phyloP scores from a whole-genome alignment of 2,113 vertebrate species.

The Misgurnus anguillicaudatus region DNA sequence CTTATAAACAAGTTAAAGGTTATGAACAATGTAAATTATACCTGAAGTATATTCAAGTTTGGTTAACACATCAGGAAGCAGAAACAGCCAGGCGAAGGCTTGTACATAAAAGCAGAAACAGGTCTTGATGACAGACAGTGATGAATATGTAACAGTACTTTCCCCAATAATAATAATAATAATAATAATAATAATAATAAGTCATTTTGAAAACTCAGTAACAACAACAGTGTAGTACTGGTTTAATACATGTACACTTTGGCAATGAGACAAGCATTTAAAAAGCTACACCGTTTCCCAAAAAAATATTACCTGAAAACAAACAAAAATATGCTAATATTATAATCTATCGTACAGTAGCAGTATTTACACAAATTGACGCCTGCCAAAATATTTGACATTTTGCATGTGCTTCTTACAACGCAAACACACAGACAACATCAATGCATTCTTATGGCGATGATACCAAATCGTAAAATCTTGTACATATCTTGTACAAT shows the following conservation, averaged over 20 bases:
- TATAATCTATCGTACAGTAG: conserved; percentile 35
- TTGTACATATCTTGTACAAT: conserved; percentile 18
- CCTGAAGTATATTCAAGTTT: neutral
- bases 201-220: conserved; percentile 19
- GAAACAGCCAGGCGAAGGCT: conserved; percentile 11
- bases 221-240: conserved; percentile 33
- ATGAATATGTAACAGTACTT: conserved; percentile 47
- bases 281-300: conserved; percentile 9
- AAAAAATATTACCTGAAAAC: neutral
- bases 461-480: neutral
- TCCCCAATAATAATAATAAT: neutral
- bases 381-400: conserved; percentile 24
- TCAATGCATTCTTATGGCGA: neutral
- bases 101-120: conserved; percentile 26
- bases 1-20: neutral
- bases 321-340: neutral
- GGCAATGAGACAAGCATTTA: conserved; percentile 35
- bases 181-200: neutral
- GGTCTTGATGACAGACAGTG: conserved; percentile 20
- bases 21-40: conserved; percentile 2
- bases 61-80: conserved; percentile 18
- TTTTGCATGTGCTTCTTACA: conserved; percentile 29
- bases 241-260: conserved; percentile 41
- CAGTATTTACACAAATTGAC: conserved; percentile 35
- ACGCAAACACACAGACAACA: conserved; percentile 27